Evolutionary conservation across 2,113 vertebrate species (phyloP), one percentile per base, ranked within the genome.

Genomic region (Isichthys henryi): DNA sequence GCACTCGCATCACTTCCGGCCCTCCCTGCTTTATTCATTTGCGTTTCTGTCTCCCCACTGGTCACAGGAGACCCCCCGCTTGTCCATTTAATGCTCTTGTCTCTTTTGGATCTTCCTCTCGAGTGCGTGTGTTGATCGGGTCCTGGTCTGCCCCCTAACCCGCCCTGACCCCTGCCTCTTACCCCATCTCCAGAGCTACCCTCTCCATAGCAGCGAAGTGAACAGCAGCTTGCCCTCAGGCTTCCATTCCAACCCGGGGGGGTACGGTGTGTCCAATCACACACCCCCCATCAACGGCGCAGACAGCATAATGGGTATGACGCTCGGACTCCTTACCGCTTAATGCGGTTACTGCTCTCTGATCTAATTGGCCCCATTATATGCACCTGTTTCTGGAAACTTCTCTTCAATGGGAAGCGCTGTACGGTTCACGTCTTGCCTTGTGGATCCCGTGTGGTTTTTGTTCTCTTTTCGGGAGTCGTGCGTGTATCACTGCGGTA

Each of bases 201-300:
- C 97, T 94, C 96, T 99, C 91, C 98, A 97, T 0, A 95, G 97
- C 88, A 96, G 96, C 0, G 98, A 99, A 91, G 97, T 98, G 84
- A 99, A 98, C 0, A 97, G 96, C 0, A 93, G 93, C 0, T 94
- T 96, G 0, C 95, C 96, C 0, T 90, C 96, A 1, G 93, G 97
- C 93, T 99, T 99, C 92, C 96, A 98, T 91, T 94, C 97, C 0
- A 93, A 96, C 70, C 95, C 97, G 15, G 90, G 97, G 0, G 95
- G 96, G 0, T 93, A 95, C 5, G 95, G 95, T 0, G 95, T 97
- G 90, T 96, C 98, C 93, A 97, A 96, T 91, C 98, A 99, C 93
- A 97, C 98, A 0, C 96, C 98, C 1, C 94, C 98, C 0, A 97
- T 97, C 94, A 97, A 97, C 0, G 97, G 97, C 91, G 91, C 96